Base-by-base conservation (phyloP, 2,888 invertebrate species). In the Erpobdella octoculata region DNA sequence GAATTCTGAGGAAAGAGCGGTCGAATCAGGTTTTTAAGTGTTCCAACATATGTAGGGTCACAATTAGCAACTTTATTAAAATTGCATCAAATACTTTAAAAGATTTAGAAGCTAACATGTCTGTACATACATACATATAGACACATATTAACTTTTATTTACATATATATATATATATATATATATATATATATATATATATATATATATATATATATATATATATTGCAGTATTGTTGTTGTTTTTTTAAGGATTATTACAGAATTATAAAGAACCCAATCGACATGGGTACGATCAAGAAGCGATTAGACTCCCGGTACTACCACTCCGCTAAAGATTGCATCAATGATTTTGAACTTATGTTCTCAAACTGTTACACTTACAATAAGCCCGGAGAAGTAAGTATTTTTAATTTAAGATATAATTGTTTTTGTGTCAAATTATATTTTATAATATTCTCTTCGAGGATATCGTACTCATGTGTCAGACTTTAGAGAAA, bases 281-380 rank as follows among this genome's bases (percentile, higher is more conserved):
- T 97, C 96, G 97, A 97, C 85, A 87, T 98, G 85, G 93, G 92
- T 74, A 95, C 96, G 75, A 92, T 98, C 76, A 95, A 94, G 85
- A 93, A 92, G 83, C 88, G 96, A 65, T 86, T 97, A 78, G 95
- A 97, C 84, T 92, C 93, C 83, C 91, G 91, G 81, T 96, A 92
- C 82, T 98, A 98, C 83, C 91, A 90, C 87, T 90, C 91, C 77
- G 92, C 93, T 74, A 90, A 90, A 85, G 95, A 98, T 86, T 94
- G 95, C 84, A 91, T 97, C 77, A 79, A 93, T 83, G 97, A 97
- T 83, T 93, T 96, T 85, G 92, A 94, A 83, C 92, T 91, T 36
- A 93, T 98, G 92, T 98, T 97, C 84, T 90, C 91, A 76, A 97
- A 97, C 83, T 98, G 97, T 85, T 96, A 95, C 81, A 90, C 92